Conservation (phyloP, 2,888 invertebrate genomes). For the Chirona hameri region DNA sequence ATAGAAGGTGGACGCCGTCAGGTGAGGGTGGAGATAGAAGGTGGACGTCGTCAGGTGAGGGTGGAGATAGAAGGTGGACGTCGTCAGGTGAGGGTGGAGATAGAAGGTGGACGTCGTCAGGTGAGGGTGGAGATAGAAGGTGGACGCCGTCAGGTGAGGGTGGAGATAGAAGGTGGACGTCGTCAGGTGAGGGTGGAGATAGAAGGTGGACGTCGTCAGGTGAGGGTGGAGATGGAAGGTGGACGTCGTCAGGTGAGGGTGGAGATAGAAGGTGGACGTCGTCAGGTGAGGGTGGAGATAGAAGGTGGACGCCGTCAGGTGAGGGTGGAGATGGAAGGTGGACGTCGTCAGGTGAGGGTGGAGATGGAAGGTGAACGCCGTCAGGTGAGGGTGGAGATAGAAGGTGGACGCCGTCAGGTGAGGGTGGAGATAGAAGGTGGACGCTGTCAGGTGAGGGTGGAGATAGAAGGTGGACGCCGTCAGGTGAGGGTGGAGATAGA, state of each 20-base stretch:
- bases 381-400: conserved; percentile 41
- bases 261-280: conserved; percentile 40
- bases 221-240: conserved; percentile 40
- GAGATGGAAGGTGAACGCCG: conserved; percentile 40
- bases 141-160: conserved; percentile 43
- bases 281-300: conserved; percentile 41
- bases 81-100: conserved; percentile 42
- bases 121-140: conserved; percentile 40
- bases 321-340: conserved; percentile 39
- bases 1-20: conserved; percentile 42
- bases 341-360: conserved; percentile 42
- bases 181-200: conserved; percentile 41
- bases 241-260: conserved; percentile 42
- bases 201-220: conserved; percentile 43
- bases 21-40: conserved; percentile 40
- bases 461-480: conserved; percentile 41
- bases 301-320: conserved; percentile 43
- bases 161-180: conserved; percentile 40
- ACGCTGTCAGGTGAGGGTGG: conserved; percentile 42
- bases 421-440: conserved; percentile 39
- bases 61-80: conserved; percentile 38
- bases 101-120: conserved; percentile 42
- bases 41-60: conserved; percentile 43
- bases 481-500: conserved; percentile 41
- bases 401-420: conserved; percentile 43